Conservation (phyloP, 2,797 vertebrate genomes). For the Gymnodraco acuticeps region DNA sequence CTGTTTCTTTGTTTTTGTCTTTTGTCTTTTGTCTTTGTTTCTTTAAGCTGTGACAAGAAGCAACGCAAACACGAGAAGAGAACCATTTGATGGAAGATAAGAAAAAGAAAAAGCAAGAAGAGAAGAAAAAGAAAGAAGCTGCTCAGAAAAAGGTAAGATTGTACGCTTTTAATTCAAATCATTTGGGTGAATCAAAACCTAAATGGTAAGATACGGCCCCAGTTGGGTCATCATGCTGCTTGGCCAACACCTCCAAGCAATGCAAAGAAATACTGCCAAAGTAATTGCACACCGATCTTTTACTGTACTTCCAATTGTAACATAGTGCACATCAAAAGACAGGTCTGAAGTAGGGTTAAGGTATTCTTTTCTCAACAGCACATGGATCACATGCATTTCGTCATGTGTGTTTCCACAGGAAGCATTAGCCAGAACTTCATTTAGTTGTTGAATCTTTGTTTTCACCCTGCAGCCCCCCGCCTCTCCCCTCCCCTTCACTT, state of each 20-base stretch:
- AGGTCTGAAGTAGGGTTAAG: not conserved
- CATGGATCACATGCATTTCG: not conserved
- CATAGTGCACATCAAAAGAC: not conserved
- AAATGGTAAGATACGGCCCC: not conserved
- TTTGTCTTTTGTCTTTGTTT: too few relatives aligned
- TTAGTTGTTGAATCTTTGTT: not conserved
- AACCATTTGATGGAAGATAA: conserved; percentile 99
- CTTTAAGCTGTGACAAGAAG: conserved; percentile 88
- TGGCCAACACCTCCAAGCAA: not conserved
- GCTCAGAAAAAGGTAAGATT: conserved; percentile 93
- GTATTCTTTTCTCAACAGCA: conserved; percentile 13
- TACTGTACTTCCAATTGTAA: conserved; percentile 10
- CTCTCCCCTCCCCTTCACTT: not conserved
- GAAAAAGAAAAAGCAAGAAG: conserved; percentile 99
- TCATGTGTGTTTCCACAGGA: conserved; percentile 25
- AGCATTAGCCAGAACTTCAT: conserved; percentile 18
- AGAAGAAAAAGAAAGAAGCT: conserved; percentile 99
- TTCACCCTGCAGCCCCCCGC: not conserved
- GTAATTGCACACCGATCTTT: too few relatives aligned
- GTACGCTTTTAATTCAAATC: too few relatives aligned
- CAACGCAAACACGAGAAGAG: conserved; percentile 91
- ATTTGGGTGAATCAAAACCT: not conserved
- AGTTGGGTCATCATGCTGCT: not conserved
- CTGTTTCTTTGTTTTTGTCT: conserved; percentile 15
- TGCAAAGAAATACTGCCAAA: not conserved